Percentiles rank a stretch among this genome's conserved stretches.
These are phyloP conservation scores for Neodiprion fabricii DNA, from an alignment of 1,140 invertebrate species.

Conservation along the genomic window DNA sequence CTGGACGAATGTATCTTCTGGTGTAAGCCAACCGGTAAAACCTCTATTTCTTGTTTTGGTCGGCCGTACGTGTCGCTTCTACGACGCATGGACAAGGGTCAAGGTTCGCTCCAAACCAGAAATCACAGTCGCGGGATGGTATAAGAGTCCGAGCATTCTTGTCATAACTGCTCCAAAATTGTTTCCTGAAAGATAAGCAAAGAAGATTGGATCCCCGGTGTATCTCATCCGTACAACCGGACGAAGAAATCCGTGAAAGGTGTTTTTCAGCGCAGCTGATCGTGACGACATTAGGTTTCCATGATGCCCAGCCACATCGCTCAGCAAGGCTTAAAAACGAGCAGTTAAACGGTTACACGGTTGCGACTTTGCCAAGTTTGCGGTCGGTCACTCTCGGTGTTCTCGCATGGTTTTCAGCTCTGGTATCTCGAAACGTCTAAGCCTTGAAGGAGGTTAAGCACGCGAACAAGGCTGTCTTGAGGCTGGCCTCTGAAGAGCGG, in stretches of 20 bases:
- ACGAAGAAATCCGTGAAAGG: too few relatives aligned
- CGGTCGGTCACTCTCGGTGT: not conserved
- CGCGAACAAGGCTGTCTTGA: not conserved
- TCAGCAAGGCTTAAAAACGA: not conserved
- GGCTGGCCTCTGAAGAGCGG: not conserved
- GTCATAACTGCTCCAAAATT: too few relatives aligned
- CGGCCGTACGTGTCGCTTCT: not conserved
- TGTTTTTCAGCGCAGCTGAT: too few relatives aligned
- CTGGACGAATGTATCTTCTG: too few relatives aligned
- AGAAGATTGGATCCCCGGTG: too few relatives aligned
- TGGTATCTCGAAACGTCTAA: not conserved
- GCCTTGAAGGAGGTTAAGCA: slow-evolving; percentile 1
- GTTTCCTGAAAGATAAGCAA: too few relatives aligned
- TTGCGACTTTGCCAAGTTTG: slow-evolving; percentile 1
- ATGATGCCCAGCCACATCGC: too few relatives aligned
- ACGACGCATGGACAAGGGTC: not conserved
- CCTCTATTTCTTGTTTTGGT: not conserved
- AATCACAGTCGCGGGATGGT: slow-evolving; percentile 18
- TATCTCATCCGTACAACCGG: too few relatives aligned
- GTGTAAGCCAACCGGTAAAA: not conserved
- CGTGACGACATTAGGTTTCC: too few relatives aligned
- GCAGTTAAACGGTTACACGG: not conserved
- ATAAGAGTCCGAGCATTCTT: slow-evolving; percentile 10
- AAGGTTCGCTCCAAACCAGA: not conserved
- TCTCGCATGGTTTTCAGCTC: not conserved